Conservation (phyloP, 2,797 vertebrate species). For the Coregonus suidteri region DNA sequence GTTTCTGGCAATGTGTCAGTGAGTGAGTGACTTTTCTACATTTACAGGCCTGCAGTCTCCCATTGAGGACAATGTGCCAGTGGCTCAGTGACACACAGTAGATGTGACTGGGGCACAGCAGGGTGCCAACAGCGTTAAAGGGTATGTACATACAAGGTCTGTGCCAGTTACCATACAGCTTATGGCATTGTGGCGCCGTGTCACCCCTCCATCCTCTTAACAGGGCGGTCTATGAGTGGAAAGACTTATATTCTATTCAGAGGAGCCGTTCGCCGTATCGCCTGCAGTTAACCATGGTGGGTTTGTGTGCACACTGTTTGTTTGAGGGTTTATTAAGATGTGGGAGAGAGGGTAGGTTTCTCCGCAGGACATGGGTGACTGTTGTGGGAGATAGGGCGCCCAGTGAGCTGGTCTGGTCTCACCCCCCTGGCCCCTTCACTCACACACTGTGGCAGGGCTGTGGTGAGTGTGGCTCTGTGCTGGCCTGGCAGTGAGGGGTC, state of each 20-base stretch:
- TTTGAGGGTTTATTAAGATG: conserved; percentile 74
- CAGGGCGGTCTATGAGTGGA: conserved; percentile 39
- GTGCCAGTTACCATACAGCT: conserved; percentile 28
- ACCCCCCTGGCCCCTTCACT: conserved; percentile 32
- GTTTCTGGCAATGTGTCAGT: background rate
- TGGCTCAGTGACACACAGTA: background rate
- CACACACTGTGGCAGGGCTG: conserved; percentile 70
- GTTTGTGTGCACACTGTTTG: conserved; percentile 68
- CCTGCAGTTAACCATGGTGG: conserved; percentile 66
- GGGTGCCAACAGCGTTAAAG: background rate
- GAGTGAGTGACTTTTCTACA: background rate
- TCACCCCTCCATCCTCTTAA: conserved; percentile 40
- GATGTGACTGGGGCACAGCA: background rate
- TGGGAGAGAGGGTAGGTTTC: conserved; percentile 67
- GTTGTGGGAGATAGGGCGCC: conserved; percentile 61
- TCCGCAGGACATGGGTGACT: conserved; percentile 68
- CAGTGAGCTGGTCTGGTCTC: conserved; percentile 54
- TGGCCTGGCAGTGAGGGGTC: conserved; percentile 58
- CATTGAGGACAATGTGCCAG: background rate
- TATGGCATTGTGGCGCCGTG: conserved; percentile 41
- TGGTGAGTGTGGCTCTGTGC: conserved; percentile 62
- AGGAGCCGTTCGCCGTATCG: conserved; percentile 30
- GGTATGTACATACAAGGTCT: background rate
- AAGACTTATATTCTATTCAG: conserved; percentile 42
- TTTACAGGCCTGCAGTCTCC: background rate